Evolutionary conservation across 2,888 invertebrate species (phyloP), one percentile per base, ranked within the genome.

Genomic region (Ormyrus nitidulus): DNA sequence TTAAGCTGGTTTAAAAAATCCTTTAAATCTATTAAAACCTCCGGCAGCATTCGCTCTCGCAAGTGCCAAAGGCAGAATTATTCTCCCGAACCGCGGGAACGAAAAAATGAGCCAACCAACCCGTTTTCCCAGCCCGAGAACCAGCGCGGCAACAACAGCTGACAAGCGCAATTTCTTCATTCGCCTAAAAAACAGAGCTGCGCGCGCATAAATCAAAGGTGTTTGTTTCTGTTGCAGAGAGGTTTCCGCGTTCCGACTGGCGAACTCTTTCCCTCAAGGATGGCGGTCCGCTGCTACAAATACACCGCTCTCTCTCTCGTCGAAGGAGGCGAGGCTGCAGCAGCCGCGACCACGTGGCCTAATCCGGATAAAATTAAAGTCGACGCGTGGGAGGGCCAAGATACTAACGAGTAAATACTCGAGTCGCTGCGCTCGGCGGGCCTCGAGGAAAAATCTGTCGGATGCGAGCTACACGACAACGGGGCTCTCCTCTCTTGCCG

Each of bases 331-430:
- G 34, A 66, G 58, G 58, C 48, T 58, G 70, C 70, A 34, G 34
- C 19, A 19, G 19, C 34, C 13, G 44, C 56, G 46, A 69, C 74
- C 78, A 68, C 81, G 84, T 83, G 80, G 83, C 82, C 81, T 87
- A 86, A 86, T 86, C 86, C 86, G 85, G 86, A 85, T 85, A 84
- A 86, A 88, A 88, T 88, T 86, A 86, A 87, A 86, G 84, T 80
- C 80, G 81, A 71, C 82, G 84, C 83, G 86, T 84, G 85, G 85
- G 84, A 84, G 85, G 85, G 84, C 85, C 82, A 84, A 69, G 84
- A 85, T 81, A 85, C 83, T 84, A 85, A 84, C 84, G 84, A 82
- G 83, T 83, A 83, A 82, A 82, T 83, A 81, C 84, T 83, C 83
- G 82, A 81, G 76, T 72, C 79, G 69, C 59, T 59, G 71, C 53